Percentiles rank a stretch among this genome's conserved stretches.
phyloP scores from a whole-genome alignment of 92 coral and sea anemone genomes.

The Hydrozoanthus gracilis region DNA sequence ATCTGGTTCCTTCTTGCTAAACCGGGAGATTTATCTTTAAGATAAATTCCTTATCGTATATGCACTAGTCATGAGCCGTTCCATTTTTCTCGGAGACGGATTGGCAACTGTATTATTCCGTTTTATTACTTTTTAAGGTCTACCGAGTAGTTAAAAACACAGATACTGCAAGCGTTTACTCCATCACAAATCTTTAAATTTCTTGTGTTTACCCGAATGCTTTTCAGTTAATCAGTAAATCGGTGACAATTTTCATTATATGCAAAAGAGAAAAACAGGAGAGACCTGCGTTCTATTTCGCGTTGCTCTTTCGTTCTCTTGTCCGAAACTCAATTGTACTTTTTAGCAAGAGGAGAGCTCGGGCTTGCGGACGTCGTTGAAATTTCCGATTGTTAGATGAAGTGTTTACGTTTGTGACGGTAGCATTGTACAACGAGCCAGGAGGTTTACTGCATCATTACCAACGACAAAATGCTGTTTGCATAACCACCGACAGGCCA shows the following conservation, averaged over 20 bases:
- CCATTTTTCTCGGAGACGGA: neutral
- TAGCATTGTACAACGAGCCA: conserved; percentile 9
- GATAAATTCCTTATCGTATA: neutral
- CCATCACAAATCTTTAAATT: neutral
- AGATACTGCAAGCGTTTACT: neutral
- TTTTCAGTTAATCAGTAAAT: conserved; percentile 7
- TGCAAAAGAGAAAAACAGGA: neutral
- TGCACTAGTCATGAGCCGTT: no score
- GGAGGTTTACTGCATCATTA: conserved; percentile 36
- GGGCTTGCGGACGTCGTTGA: neutral
- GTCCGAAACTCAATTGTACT: no score
- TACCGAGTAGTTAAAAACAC: neutral
- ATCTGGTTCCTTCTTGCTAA: neutral
- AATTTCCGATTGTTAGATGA: neutral
- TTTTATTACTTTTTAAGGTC: neutral
- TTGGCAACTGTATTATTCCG: neutral
- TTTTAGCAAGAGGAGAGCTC: neutral
- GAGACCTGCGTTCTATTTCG: neutral
- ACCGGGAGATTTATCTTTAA: neutral
- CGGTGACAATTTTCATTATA: neutral
- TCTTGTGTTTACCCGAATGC: conserved; percentile 2
- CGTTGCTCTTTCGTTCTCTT: neutral
- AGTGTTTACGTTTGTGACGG: conserved; percentile 6
- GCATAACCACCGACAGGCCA: conserved; percentile 10
- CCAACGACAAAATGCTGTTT: neutral